These are phyloP conservation scores for Yponomeuta malinellus DNA, from an alignment of 2,888 invertebrate species.

Conservation along the genomic window DNA sequence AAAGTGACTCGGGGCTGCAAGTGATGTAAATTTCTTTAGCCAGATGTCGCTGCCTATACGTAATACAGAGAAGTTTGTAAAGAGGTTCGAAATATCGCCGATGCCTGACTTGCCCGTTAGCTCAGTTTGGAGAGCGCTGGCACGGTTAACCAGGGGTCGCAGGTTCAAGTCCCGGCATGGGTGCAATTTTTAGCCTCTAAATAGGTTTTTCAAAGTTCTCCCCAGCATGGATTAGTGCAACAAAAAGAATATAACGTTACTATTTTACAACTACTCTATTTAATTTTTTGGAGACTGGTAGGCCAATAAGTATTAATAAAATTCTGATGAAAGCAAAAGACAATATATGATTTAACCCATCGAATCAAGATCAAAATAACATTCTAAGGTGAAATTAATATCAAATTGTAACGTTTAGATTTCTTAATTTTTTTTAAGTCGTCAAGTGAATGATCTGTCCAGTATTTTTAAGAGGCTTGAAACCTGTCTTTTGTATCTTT, in stretches of 20 bases:
- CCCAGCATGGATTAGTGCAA: no score
- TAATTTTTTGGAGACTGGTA: conserved; percentile 53
- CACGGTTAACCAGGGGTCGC: no score
- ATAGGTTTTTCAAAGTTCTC: no score
- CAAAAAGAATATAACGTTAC: not conserved
- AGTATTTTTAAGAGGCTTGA: not conserved
- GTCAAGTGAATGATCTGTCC: not conserved
- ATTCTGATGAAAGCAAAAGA: not conserved
- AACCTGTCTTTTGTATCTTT: not conserved
- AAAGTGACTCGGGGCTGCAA: no score
- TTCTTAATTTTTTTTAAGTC: not conserved
- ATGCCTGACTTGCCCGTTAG: no score
- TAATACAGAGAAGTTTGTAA: no score
- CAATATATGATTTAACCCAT: not conserved
- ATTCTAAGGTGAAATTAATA: not conserved
- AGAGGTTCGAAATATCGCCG: no score
- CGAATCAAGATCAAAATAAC: not conserved
- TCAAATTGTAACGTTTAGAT: not conserved
- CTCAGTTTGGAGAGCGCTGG: no score
- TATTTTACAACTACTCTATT: conserved; percentile 26
- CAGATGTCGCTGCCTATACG: no score
- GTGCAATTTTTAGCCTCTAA: no score
- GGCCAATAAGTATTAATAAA: conserved; percentile 28
- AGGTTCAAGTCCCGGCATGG: no score
- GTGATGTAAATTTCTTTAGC: no score